phyloP scores from a whole-genome alignment of 2,113 vertebrate genomes.

The Rhabdornis inornatus region DNA sequence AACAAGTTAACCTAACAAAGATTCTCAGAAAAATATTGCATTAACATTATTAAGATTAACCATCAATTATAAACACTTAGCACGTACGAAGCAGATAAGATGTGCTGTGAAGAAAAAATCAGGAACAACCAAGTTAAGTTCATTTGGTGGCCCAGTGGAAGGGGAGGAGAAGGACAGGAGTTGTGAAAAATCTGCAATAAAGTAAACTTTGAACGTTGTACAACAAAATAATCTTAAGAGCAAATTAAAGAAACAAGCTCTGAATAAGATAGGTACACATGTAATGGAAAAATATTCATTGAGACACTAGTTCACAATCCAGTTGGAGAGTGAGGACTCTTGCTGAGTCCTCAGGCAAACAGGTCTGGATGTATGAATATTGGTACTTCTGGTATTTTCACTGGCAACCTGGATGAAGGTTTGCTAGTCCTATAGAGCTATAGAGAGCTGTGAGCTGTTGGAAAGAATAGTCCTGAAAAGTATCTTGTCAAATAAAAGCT shows the following conservation, averaged over 20 bases:
- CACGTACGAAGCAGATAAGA: not conserved
- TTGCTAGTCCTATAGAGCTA: not conserved
- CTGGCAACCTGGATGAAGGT: not conserved
- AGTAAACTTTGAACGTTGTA: not conserved
- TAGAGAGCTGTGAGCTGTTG: not conserved
- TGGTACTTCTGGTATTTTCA: not conserved
- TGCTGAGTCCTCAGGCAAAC: not conserved
- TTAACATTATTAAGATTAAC: not conserved
- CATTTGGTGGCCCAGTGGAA: not conserved
- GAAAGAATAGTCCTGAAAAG: not conserved
- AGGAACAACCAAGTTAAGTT: not conserved
- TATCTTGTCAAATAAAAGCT: not conserved
- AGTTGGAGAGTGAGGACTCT: not conserved
- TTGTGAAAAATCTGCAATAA: not conserved
- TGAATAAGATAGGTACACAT: not conserved
- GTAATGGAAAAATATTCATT: not conserved
- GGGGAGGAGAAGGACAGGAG: fast-evolving
- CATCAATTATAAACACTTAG: not conserved
- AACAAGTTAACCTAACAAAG: not conserved
- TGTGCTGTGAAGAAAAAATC: not conserved
- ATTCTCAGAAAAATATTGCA: not conserved
- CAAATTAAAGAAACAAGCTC: not conserved
- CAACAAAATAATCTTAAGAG: not conserved
- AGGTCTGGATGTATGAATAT: fast-evolving
- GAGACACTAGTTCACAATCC: not conserved